Conservation (phyloP, 2,113 vertebrate genomes). For the Tragelaphus buxtoni region DNA sequence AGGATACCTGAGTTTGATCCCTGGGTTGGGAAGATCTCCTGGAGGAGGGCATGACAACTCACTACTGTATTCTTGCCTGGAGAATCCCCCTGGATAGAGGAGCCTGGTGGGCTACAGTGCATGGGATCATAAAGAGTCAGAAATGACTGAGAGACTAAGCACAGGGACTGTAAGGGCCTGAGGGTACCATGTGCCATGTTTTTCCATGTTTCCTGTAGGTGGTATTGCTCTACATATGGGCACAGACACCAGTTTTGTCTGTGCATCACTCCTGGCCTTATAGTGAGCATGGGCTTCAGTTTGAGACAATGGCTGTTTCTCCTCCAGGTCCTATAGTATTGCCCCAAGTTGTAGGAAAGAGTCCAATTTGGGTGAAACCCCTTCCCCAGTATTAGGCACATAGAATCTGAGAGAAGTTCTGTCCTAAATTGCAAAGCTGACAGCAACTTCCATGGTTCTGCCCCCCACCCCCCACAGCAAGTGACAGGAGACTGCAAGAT, state of each 20-base stretch:
- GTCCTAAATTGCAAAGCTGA: neutral
- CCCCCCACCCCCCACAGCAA: no score
- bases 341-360: neutral
- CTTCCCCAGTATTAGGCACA: neutral
- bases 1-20: neutral
- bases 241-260: neutral
- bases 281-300: neutral
- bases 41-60: neutral
- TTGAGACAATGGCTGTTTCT: neutral
- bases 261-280: neutral
- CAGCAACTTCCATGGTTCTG: neutral
- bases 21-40: neutral
- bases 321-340: neutral
- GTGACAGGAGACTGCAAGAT: neutral
- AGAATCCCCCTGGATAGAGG: neutral
- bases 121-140: neutral
- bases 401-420: neutral
- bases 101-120: neutral
- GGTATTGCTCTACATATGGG: neutral
- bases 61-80: neutral
- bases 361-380: neutral
- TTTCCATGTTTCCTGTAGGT: neutral
- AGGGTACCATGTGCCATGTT: neutral
- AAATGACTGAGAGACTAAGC: neutral
- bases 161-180: neutral